These are phyloP conservation scores for Phodopus roborovskii DNA, from an alignment of 2,113 vertebrate genomes.

Conservation along the genomic window DNA sequence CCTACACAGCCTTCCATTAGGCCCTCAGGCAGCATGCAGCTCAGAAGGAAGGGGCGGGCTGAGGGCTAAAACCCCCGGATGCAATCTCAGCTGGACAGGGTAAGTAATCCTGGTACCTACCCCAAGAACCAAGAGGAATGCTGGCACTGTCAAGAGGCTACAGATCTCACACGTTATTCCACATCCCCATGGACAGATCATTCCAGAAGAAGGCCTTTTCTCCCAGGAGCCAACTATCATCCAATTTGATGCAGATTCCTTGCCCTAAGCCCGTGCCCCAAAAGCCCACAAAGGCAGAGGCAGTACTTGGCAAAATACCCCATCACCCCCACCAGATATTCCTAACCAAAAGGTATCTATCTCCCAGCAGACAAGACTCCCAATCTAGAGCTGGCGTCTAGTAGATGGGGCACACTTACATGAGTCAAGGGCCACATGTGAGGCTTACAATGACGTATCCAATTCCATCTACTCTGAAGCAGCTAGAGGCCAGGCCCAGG, in stretches of 20 bases:
- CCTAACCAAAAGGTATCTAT: not conserved
- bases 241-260: not conserved
- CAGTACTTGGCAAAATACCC: not conserved
- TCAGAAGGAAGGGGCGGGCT: not conserved
- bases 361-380: not conserved
- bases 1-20: constrained; percentile 56
- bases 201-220: not conserved
- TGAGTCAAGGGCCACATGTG: not conserved
- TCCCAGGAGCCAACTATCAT: too few relatives aligned
- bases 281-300: not conserved
- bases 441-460: not conserved
- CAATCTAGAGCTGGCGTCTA: not conserved
- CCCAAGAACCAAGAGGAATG: not conserved
- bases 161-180: not conserved
- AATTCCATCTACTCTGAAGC: not conserved
- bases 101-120: not conserved
- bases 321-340: not conserved
- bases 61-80: not conserved
- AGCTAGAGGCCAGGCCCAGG: not conserved
- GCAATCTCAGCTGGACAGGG: too few relatives aligned
- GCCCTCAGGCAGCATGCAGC: not conserved
- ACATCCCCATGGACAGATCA: not conserved
- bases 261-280: not conserved
- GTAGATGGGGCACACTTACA: not conserved
- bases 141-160: not conserved